Evolutionary conservation across 2,888 invertebrate genomes (phyloP).

Genomic region (Drosophila mimetica): DNA sequence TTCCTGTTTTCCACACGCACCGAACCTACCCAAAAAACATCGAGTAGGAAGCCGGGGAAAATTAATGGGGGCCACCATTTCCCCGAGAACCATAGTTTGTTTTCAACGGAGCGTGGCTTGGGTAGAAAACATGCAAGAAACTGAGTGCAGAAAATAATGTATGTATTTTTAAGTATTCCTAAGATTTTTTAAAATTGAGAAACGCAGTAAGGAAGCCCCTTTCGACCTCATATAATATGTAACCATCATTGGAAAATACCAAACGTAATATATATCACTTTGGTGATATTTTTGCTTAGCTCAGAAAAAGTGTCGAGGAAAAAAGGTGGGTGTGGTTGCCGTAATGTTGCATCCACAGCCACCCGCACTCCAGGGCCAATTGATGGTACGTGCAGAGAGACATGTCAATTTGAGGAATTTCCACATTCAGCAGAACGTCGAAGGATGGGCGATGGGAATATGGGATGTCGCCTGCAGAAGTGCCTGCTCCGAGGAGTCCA

Average conservation of each 20-base stretch:
- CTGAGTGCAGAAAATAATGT: background rate
- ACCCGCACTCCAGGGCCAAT: conserved; percentile 14
- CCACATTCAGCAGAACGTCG: conserved; percentile 21
- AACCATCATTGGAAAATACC: background rate
- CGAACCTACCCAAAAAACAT: conserved; percentile 5
- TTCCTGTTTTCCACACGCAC: conserved; percentile 55
- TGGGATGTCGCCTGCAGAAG: conserved; percentile 7
- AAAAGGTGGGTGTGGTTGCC: background rate
- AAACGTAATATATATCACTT: background rate
- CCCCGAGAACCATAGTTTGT: conserved; percentile 26
- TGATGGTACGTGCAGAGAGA: conserved; percentile 48
- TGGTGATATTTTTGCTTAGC: conserved; percentile 5
- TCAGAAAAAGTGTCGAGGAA: conserved; percentile 17
- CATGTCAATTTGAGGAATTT: conserved; percentile 42
- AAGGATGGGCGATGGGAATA: conserved; percentile 2
- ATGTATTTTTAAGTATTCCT: background rate
- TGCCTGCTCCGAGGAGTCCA: conserved; percentile 14
- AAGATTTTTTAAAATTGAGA: background rate
- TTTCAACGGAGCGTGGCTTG: background rate
- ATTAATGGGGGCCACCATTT: conserved; percentile 35
- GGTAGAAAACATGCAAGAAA: no score
- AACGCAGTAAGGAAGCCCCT: background rate
- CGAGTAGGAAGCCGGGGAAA: conserved; percentile 16
- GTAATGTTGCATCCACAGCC: background rate
- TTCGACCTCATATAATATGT: background rate